Base-by-base conservation (phyloP, 35 echinoderm and acorn worm genomes). In the Eucidaris tribuloides region DNA sequence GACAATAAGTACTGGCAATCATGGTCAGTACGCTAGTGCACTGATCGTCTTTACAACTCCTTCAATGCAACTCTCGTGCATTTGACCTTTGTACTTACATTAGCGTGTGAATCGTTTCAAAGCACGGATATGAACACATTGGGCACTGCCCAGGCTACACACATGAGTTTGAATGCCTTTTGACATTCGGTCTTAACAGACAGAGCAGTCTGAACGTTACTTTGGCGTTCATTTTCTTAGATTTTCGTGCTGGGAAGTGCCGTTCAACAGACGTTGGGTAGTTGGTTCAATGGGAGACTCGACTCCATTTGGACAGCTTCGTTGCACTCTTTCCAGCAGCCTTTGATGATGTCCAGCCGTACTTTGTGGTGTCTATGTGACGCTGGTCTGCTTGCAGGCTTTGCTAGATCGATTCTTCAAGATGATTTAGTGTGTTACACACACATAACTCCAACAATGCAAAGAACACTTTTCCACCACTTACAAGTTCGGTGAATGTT, bases 401-500 rank as follows among this genome's bases (percentile, higher is more conserved):
- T 74, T 5, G 5, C 20, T 41, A 19, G 5, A 40, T 66, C 70
- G 71, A 64, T 60, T 4, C 72, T 54, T 77, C 20, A 81, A 38
- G 42, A 89, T 85, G 37, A 79, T n/a, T 60, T 1, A 70, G 17
- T 4, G 70, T 39, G 74, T 79, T 80, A 23, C 78, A 71, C 28
- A 89, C 84, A 9, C 46, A 46, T 28, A 81, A 27, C 62, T 85
- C 86, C 22, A 71, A 15, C 33, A 89, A 46, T 20, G 81, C 58
- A 9, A 71, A 57, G 27, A 79, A 84, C 15, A 84, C 46, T 83
- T 29, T 83, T 82, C 63, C 84, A 93, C 91, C 91, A 93, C 30
- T 93, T 77, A 7, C 74, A 11, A 20, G 65, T 39, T 27, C 82
- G 63, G 54, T 94, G 91, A 13, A 66, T 45, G 42, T 94, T 70